A percentile compares a stretch with the other conserved stretches of the same genome.
phyloP scores from a whole-genome alignment of 1,140 invertebrate genomes.

The Hycleus phaleratus region DNA sequence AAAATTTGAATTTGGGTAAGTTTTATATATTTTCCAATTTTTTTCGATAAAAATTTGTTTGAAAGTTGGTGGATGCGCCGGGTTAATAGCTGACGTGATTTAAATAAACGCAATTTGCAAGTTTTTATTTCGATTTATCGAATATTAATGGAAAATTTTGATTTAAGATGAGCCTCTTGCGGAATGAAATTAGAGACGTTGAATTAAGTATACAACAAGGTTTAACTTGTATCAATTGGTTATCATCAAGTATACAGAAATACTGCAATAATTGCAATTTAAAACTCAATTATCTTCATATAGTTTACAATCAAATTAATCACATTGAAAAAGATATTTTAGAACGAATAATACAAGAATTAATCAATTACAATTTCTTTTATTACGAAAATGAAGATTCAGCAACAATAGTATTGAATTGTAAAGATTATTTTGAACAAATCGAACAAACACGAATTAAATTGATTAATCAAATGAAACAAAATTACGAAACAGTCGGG shows the following conservation, averaged over 20 bases:
- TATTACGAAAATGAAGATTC: slow-evolving; percentile 24
- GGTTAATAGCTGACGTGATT: background rate
- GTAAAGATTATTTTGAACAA: slow-evolving; percentile 53
- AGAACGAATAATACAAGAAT: slow-evolving; percentile 44
- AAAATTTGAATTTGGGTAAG: no score
- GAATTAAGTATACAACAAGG: slow-evolving; percentile 73
- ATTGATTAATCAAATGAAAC: slow-evolving; percentile 55
- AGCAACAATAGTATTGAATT: slow-evolving; percentile 21
- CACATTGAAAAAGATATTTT: slow-evolving; percentile 66
- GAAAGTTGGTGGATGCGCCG: background rate
- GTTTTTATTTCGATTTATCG: no score
- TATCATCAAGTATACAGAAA: slow-evolving; percentile 69
- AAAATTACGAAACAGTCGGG: slow-evolving; percentile 63
- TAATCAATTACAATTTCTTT: slow-evolving; percentile 33
- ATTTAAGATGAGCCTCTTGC: background rate
- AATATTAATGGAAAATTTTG: no score
- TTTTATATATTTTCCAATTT: no score
- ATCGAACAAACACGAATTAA: slow-evolving; percentile 60
- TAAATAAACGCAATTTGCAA: no score
- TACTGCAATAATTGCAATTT: slow-evolving; percentile 54
- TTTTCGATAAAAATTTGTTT: no score
- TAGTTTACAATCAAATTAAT: slow-evolving; percentile 62
- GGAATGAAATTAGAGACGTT: slow-evolving; percentile 57
- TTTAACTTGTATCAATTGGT: slow-evolving; percentile 73
- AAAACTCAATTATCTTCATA: slow-evolving; percentile 50